Evolutionary conservation across 2,113 vertebrate genomes (phyloP).

Genomic region (Porphyrio hochstetteri): DNA sequence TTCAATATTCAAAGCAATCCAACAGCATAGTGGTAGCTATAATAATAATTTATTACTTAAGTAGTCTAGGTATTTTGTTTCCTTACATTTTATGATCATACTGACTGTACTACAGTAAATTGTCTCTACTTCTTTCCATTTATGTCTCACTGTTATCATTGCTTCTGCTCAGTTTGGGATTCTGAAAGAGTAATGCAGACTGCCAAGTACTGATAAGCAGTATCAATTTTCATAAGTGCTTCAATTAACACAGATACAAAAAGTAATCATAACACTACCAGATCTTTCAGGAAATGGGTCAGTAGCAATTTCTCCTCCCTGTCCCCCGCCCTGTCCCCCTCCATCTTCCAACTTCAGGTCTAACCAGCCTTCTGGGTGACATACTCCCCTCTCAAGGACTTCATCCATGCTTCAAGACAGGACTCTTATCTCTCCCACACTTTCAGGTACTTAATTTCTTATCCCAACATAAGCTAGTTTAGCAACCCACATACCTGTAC

Average conservation of each 20-base stretch:
- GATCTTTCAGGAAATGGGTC: neutral
- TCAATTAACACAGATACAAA: neutral
- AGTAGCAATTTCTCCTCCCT: neutral
- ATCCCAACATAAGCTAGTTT: neutral
- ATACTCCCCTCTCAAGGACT: neutral
- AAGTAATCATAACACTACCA: neutral
- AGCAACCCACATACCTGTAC: neutral
- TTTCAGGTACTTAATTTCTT: neutral
- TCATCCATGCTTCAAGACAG: neutral
- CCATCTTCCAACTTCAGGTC: neutral
- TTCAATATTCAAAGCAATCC: neutral
- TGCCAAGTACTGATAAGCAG: neutral
- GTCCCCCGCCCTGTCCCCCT: neutral
- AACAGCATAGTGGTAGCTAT: neutral
- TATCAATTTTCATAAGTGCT: neutral
- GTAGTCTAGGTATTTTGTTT: neutral
- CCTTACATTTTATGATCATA: neutral
- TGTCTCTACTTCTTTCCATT: neutral
- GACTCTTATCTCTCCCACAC: neutral
- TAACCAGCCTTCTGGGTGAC: neutral
- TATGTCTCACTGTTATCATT: neutral
- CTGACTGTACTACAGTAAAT: neutral
- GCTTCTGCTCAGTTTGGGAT: neutral
- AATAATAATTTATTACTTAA: neutral
- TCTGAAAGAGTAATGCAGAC: neutral